Evolutionary conservation across 2,888 invertebrate species (phyloP).

Genomic region (Epistrophella euchroma): DNA sequence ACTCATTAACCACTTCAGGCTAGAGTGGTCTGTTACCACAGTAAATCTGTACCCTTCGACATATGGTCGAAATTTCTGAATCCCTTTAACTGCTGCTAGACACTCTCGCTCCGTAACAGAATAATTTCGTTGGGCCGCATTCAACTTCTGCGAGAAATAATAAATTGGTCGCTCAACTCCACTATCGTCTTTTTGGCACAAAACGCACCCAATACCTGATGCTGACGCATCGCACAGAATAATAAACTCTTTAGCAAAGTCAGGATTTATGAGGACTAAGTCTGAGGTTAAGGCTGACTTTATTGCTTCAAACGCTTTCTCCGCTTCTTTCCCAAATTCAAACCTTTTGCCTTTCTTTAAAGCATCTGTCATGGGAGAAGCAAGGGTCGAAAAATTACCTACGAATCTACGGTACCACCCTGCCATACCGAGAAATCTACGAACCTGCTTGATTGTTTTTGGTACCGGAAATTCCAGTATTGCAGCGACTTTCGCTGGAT

Average conservation of each 20-base stretch:
- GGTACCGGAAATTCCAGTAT: background rate
- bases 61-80: background rate
- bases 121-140: background rate
- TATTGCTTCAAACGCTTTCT: background rate
- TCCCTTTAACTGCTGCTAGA: background rate
- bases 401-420: slow-evolving; percentile 20
- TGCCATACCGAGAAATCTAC: slow-evolving; percentile 18
- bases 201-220: slow-evolving; percentile 52
- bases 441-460: background rate
- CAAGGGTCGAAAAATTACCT: slow-evolving; percentile 29
- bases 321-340: background rate
- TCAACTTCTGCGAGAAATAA: background rate
- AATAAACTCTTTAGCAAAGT: slow-evolving; percentile 44
- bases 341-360: background rate
- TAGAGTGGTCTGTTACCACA: background rate
- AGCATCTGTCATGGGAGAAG: slow-evolving; percentile 25
- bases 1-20: slow-evolving; percentile 1
- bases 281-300: background rate
- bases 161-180: slow-evolving; percentile 49
- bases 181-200: slow-evolving; percentile 37
- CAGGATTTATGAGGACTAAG: slow-evolving; percentile 15
- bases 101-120: background rate
- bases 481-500: slow-evolving; percentile 48
- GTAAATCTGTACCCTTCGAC: background rate
- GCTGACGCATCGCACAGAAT: slow-evolving; percentile 51